Percentiles rank a stretch among this genome's conserved stretches.
Evolutionary conservation across 1,140 invertebrate species (phyloP).

Genomic region (Diorhabda elongata): DNA sequence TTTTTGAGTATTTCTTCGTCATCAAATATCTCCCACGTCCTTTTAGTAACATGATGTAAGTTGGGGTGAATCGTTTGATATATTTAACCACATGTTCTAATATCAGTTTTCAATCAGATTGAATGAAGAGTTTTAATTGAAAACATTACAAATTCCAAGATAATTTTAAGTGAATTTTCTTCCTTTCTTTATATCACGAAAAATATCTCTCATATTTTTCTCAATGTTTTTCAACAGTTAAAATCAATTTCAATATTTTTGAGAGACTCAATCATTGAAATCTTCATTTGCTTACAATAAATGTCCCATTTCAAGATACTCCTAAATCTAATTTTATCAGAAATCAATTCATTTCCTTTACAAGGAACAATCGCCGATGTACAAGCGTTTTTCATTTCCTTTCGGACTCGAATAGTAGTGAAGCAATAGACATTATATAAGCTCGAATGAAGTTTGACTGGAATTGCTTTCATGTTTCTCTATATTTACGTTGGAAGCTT

Average conservation of each 20-base stretch:
- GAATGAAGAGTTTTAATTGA: no score
- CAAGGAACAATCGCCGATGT: slow-evolving; percentile 1
- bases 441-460: not conserved
- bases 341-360: slow-evolving; percentile 3
- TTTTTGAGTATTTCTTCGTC: no score
- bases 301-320: not conserved
- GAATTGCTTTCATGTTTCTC: slow-evolving; percentile 9
- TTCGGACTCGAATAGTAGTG: slow-evolving; percentile 1
- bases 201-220: no score
- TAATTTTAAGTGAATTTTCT: no score
- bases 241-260: not conserved
- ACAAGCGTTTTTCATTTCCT: slow-evolving; percentile 2
- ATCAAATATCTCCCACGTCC: no score
- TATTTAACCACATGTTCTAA: no score
- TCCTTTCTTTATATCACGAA: no score
- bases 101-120: no score
- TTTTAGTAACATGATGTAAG: no score
- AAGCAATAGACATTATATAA: slow-evolving; percentile 9
- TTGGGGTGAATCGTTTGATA: no score
- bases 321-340: slow-evolving; percentile 1
- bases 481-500: slow-evolving; percentile 8
- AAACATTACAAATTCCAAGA: no score
- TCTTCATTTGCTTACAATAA: not conserved
- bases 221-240: no score
- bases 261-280: not conserved